Percentiles rank a stretch among this genome's conserved stretches.
phyloP scores from a whole-genome alignment of 2,113 vertebrate genomes.

The Dasypus novemcinctus region DNA sequence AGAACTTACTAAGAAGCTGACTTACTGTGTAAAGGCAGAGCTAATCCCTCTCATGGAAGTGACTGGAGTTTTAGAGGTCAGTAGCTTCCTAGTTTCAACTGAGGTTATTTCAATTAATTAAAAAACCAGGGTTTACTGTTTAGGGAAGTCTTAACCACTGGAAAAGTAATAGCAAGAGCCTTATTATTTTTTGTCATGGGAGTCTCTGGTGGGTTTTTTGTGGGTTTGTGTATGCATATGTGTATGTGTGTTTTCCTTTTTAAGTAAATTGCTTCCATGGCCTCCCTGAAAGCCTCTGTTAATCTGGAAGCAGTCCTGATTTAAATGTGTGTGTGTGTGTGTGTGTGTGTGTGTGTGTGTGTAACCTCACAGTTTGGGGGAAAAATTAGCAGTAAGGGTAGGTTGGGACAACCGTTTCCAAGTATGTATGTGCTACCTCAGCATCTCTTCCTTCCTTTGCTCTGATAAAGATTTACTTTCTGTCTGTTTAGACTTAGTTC shows the following conservation, averaged over 20 bases:
- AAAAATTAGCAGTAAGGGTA: neutral
- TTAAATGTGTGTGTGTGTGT: too few species aligned
- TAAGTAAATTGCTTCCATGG: neutral
- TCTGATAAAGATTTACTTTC: neutral
- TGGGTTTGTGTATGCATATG: too few species aligned
- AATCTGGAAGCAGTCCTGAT: neutral
- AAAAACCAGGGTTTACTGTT: neutral
- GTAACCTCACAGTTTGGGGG: neutral
- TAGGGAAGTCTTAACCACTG: neutral
- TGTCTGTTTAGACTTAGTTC: neutral
- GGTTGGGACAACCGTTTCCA: neutral
- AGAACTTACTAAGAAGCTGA: conserved; percentile 91
- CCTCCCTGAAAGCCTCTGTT: conserved; percentile 8
- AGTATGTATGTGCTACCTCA: neutral
- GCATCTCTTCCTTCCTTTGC: neutral
- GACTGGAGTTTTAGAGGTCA: conserved; percentile 93
- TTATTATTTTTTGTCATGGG: neutral
- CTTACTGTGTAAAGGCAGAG: conserved; percentile 93
- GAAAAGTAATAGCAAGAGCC: neutral
- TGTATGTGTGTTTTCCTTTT: too few species aligned
- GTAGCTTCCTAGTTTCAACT: conserved; percentile 18
- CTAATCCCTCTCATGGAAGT: conserved; percentile 98
- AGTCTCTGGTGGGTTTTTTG: too few species aligned
- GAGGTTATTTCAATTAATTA: neutral
- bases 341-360: neutral